Percentiles rank a stretch among this genome's conserved stretches.
phyloP scores from a whole-genome alignment of 2,113 vertebrate species.

The Xiphophorus couchianus region DNA sequence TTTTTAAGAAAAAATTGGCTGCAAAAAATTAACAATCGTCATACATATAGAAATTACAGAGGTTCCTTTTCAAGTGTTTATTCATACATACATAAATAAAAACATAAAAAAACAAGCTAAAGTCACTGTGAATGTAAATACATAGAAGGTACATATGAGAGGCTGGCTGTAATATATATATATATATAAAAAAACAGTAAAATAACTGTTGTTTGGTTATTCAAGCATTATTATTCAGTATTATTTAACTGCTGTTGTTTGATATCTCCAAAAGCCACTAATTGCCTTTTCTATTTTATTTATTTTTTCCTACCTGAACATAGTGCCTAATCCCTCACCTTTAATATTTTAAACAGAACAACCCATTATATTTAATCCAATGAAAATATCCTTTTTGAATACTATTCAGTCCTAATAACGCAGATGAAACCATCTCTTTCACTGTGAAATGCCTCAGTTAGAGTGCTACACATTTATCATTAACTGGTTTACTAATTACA shows the following conservation, averaged over 20 bases:
- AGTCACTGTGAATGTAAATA: too few relatives aligned
- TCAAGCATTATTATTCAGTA: too few relatives aligned
- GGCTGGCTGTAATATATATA: too few relatives aligned
- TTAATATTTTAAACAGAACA: neutral
- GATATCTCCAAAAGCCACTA: neutral
- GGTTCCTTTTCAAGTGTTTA: neutral
- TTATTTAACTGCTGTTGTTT: neutral
- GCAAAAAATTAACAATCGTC: too few relatives aligned
- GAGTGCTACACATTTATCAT: neutral
- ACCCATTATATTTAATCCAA: neutral
- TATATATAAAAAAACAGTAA: too few relatives aligned
- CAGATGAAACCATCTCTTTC: neutral
- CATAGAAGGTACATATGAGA: too few relatives aligned
- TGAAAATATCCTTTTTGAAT: neutral
- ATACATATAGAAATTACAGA: too few relatives aligned
- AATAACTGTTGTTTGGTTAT: too few relatives aligned
- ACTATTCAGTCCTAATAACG: neutral
- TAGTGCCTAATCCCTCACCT: neutral
- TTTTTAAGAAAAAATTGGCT: too few relatives aligned
- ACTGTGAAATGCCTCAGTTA: neutral
- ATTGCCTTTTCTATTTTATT: neutral
- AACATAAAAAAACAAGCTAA: neutral
- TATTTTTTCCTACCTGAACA: neutral
- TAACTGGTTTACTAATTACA: neutral
- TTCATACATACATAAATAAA: neutral